Conservation (phyloP, 2,888 invertebrate genomes). For the Oscheius onirici region DNA sequence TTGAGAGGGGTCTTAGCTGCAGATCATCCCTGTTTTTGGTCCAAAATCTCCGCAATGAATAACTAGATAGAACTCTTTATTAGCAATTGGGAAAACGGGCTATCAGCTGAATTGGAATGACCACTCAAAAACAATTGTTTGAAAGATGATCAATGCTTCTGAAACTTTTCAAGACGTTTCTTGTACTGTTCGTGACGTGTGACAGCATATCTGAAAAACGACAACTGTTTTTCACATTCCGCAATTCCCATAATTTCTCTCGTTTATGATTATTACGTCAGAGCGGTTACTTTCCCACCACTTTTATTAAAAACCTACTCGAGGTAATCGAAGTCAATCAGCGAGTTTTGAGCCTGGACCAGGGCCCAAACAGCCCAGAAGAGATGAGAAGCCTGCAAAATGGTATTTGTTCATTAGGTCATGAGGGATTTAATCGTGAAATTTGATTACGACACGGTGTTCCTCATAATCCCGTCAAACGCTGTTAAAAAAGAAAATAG, state of each 20-base stretch:
- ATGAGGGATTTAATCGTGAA: not conserved
- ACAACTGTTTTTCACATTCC: not conserved
- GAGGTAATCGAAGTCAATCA: slow-evolving; percentile 68
- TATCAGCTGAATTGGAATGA: too few relatives aligned
- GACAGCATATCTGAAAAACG: slow-evolving; percentile 41
- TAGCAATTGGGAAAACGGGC: too few relatives aligned
- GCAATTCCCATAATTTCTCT: not conserved
- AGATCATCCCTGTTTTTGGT: too few relatives aligned
- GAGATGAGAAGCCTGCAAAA: slow-evolving; percentile 66
- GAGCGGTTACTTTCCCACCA: not conserved
- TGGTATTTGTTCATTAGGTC: not conserved
- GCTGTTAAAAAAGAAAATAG: too few relatives aligned
- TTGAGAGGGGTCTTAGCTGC: too few relatives aligned
- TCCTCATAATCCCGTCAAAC: not conserved
- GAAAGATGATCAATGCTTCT: not conserved
- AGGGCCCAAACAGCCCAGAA: slow-evolving; percentile 70
- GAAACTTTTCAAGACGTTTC: slow-evolving; percentile 32
- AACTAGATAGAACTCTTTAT: too few relatives aligned
- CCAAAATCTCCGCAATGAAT: too few relatives aligned
- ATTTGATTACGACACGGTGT: not conserved
- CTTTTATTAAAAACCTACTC: slow-evolving; percentile 43
- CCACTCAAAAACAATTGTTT: too few relatives aligned
- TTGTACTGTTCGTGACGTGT: slow-evolving; percentile 41
- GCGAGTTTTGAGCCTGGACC: slow-evolving; percentile 65
- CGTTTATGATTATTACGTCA: not conserved